Evolutionary conservation across 1,140 invertebrate species (phyloP), one percentile per base, ranked within the genome.

Genomic region (Aphelinus atriplicis): DNA sequence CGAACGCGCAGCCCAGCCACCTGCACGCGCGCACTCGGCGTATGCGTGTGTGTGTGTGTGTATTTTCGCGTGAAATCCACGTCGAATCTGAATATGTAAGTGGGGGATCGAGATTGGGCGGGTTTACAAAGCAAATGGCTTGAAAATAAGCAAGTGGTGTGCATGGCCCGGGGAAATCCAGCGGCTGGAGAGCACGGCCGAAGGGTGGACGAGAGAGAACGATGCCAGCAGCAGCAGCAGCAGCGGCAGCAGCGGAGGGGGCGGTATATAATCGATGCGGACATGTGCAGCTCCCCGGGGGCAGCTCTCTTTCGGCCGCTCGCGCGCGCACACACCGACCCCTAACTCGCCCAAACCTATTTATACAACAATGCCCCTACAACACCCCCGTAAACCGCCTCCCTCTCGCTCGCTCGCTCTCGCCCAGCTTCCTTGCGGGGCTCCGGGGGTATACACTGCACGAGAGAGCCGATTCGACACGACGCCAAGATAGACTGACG

Each of bases 321-420:
- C 55, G 9, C 55, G 9, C 55, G 9, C 7, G 3, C 55, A 10
- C 55, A 26, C 26, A 65, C 81, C 85, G 86, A 87, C 86, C 87
- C 87, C 87, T 88, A 88, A 88, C 86, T 87, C 83, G 84, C 87
- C 86, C 86, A 87, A 88, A 88, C 86, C 86, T 88, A 88, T 88
- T 88, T 88, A 88, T 88, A 87, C 87, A 88, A 88, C 87, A 88
- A 88, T 88, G 82, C 84, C 77, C 79, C 77, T 83, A 81, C 82
- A 83, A 86, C 85, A 87, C 83, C 84, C 85, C 84, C 85, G 83
- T 87, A 85, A 87, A 87, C 87, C 86, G 84, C 81, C 63, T 80
- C 77, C n/a, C 47, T 68, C 70, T 76, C 69, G 53, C 73, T 56
- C 61, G 45, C 60, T 65, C 60, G 51, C 47, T 55, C 53, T 46